phyloP scores from a whole-genome alignment of 2,113 vertebrate genomes.

The Pyrgilauda ruficollis region DNA sequence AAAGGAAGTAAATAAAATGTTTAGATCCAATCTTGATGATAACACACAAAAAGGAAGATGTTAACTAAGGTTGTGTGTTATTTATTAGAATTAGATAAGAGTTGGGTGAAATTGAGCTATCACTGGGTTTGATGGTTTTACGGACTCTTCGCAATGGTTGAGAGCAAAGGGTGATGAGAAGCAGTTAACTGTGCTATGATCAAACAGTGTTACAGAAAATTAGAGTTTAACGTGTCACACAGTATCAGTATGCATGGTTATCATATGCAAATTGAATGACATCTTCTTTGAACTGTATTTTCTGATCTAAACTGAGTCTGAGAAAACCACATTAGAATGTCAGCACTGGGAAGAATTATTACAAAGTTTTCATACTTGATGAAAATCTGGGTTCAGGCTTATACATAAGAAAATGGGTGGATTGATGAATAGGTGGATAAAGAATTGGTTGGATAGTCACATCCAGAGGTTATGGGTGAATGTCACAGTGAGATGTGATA shows the following conservation, averaged over 20 bases:
- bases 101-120: background rate
- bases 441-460: background rate
- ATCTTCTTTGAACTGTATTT: background rate
- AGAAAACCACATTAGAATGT: background rate
- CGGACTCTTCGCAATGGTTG: background rate
- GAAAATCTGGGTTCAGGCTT: background rate
- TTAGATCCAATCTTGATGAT: background rate
- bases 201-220: background rate
- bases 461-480: background rate
- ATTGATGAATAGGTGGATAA: background rate
- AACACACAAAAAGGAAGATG: background rate
- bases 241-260: background rate
- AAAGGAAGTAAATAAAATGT: background rate
- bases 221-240: background rate
- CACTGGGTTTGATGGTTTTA: background rate
- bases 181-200: background rate
- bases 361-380: background rate
- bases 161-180: background rate
- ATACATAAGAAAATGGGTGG: background rate
- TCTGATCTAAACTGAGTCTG: background rate
- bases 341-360: background rate
- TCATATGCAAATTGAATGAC: background rate
- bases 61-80: background rate
- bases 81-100: background rate
- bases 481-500: background rate